A percentile compares a stretch with the other conserved stretches of the same genome.
phyloP scores from a whole-genome alignment of 2,797 vertebrate genomes.

The Protosalanx chinensis region DNA sequence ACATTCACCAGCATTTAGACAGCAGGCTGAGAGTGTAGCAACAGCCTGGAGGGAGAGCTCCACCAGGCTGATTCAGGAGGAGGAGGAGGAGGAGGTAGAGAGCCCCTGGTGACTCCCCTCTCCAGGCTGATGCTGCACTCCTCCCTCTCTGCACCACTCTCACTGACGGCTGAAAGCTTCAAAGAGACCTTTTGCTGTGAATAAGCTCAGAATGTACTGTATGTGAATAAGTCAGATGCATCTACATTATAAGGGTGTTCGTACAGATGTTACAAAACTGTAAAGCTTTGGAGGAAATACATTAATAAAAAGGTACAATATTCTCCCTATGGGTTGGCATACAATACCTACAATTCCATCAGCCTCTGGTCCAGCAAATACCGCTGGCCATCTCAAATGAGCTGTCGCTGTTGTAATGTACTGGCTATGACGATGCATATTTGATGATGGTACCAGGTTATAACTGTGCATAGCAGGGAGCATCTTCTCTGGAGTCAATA shows the following conservation, averaged over 20 bases:
- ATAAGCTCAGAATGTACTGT: background rate
- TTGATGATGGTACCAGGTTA: conserved; percentile 48
- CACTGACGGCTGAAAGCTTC: background rate
- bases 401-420: conserved; percentile 35
- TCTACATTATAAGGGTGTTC: background rate
- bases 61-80: conserved; percentile 1
- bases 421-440: conserved; percentile 54
- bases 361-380: conserved; percentile 34
- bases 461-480: conserved; percentile 40
- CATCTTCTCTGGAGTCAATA: conserved; percentile 20
- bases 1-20: conserved; percentile 4
- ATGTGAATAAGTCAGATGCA: too few species aligned
- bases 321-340: background rate
- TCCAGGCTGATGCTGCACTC: conserved; percentile 53
- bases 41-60: background rate
- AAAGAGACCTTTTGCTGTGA: background rate
- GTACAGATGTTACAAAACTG: background rate
- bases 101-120: conserved; percentile 45
- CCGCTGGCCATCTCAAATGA: conserved; percentile 38
- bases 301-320: background rate
- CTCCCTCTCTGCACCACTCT: conserved; percentile 52
- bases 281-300: background rate
- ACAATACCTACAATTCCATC: conserved; percentile 16
- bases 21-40: conserved; percentile 15
- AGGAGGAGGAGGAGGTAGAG: conserved; percentile 23